These are phyloP conservation scores for Kradibia gibbosae DNA, from an alignment of 1,140 invertebrate genomes.

Conservation along the genomic window DNA sequence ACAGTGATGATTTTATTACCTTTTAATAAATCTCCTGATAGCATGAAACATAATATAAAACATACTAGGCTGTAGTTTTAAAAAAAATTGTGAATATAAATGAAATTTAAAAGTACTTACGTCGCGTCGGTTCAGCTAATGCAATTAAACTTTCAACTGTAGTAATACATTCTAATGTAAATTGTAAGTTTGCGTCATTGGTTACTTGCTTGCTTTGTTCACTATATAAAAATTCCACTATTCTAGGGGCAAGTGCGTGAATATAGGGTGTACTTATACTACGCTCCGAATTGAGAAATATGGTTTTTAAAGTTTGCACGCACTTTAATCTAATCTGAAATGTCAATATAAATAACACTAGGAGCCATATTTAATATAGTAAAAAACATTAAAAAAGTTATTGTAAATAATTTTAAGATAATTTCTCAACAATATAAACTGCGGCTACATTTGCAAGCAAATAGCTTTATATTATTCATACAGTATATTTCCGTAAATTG, in stretches of 20 bases:
- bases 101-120: constrained; percentile 74
- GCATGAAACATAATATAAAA: constrained; percentile 65
- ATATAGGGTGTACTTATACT: constrained; percentile 85
- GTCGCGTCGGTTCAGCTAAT: constrained; percentile 82
- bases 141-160: constrained; percentile 83
- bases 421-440: no score
- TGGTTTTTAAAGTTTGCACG: constrained; percentile 82
- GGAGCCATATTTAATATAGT: no score
- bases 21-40: constrained; percentile 74
- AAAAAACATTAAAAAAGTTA: no score
- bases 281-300: constrained; percentile 82
- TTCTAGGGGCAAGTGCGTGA: constrained; percentile 83
- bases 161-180: constrained; percentile 80
- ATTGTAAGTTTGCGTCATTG: constrained; percentile 77
- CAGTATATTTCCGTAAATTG: no score
- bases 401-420: no score
- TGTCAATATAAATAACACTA: no score
- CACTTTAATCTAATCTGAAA: constrained; percentile 84
- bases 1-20: constrained; percentile 58
- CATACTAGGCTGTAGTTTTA: background rate
- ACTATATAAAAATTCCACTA: constrained; percentile 81
- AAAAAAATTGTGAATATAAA: constrained; percentile 1
- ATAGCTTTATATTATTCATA: no score
- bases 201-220: constrained; percentile 75
- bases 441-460: no score